phyloP scores from a whole-genome alignment of 2,113 vertebrate genomes.

The Anolis carolinensis region DNA sequence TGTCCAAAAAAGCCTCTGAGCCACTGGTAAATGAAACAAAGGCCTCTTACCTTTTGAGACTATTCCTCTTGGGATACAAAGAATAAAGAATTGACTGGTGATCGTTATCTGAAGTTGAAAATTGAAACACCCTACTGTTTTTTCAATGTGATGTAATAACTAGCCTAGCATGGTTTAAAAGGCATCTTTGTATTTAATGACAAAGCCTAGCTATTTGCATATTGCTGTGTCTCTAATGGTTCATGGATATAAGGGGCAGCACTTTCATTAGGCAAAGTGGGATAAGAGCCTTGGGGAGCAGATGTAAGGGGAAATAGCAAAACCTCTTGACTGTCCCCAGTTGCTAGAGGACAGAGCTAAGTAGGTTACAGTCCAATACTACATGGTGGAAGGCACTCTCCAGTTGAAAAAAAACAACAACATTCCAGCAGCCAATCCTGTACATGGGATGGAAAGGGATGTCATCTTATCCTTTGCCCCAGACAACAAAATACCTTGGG shows the following conservation, averaged over 20 bases:
- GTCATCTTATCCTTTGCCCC: not conserved
- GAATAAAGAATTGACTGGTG: not conserved
- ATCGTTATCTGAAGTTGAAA: conserved; percentile 8
- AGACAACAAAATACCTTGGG: not conserved
- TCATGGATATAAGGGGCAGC: not conserved
- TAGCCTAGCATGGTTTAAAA: conserved; percentile 16
- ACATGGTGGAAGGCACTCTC: no score
- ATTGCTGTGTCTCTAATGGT: not conserved
- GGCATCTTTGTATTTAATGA: not conserved
- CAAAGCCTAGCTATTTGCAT: not conserved
- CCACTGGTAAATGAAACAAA: conserved; percentile 1
- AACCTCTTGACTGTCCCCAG: no score
- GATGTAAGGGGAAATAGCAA: no score
- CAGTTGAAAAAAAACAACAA: no score
- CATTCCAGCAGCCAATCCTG: not conserved
- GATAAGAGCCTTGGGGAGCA: no score
- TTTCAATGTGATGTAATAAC: not conserved
- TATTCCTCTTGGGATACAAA: not conserved
- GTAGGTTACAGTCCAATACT: no score
- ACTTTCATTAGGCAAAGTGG: no score
- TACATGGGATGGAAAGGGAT: not conserved
- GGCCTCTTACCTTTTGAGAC: not conserved
- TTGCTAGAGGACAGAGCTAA: no score
- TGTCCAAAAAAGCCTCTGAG: not conserved
- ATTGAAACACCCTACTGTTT: conserved; percentile 17